phyloP scores from a whole-genome alignment of 1,140 invertebrate species.

The Drosophila varians region DNA sequence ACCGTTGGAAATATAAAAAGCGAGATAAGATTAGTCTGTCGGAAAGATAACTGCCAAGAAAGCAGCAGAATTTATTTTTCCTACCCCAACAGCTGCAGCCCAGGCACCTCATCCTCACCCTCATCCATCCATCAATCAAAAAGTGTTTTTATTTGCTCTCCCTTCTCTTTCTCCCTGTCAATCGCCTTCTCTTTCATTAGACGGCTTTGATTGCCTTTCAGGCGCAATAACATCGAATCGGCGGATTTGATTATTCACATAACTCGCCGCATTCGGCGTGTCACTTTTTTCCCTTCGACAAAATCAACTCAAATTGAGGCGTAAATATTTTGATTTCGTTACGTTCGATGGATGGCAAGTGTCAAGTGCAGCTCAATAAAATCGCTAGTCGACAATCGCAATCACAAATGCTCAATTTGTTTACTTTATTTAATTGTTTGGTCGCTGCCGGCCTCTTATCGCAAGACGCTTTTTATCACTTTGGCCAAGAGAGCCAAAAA shows the following conservation, averaged over 20 bases:
- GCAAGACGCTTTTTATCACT: slow-evolving; percentile 18
- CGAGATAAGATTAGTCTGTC: slow-evolving; percentile 15
- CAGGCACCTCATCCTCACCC: background rate
- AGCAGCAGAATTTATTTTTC: slow-evolving; percentile 3
- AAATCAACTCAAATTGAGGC: slow-evolving; percentile 45
- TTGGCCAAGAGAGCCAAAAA: slow-evolving; percentile 16
- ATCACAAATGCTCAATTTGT: slow-evolving; percentile 16
- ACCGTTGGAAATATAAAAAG: background rate
- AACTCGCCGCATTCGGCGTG: slow-evolving; percentile 56
- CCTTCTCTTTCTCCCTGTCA: background rate
- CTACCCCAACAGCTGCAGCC: slow-evolving; percentile 19
- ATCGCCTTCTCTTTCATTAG: slow-evolving; percentile 12
- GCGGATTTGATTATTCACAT: slow-evolving; percentile 31
- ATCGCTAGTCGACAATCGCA: slow-evolving; percentile 15
- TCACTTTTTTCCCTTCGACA: slow-evolving; percentile 42
- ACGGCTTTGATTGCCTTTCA: slow-evolving; percentile 54
- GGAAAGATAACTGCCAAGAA: slow-evolving; percentile 18
- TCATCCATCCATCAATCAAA: slow-evolving; percentile 50
- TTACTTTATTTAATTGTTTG: slow-evolving; percentile 39
- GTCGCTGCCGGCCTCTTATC: slow-evolving; percentile 12
- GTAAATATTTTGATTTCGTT: slow-evolving; percentile 71
- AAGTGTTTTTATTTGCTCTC: slow-evolving; percentile 25
- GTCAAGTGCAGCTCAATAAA: slow-evolving; percentile 40
- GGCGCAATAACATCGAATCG: slow-evolving; percentile 57
- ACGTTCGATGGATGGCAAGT: slow-evolving; percentile 26